phyloP scores from a whole-genome alignment of 2,888 invertebrate genomes.

The Clitarchus hookeri region DNA sequence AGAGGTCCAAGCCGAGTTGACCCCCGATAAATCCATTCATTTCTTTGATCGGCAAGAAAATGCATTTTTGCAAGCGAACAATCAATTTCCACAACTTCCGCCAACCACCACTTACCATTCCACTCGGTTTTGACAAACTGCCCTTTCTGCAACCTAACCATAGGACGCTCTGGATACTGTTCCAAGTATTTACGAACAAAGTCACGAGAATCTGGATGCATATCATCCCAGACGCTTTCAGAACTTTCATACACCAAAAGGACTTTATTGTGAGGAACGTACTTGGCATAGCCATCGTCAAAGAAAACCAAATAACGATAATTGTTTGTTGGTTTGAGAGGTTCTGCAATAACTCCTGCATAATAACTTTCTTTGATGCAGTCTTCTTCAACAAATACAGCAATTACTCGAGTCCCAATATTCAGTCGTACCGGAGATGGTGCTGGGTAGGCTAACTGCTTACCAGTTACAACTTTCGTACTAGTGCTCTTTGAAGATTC shows the following conservation, averaged over 20 bases:
- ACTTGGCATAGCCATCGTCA: slow-evolving; percentile 91
- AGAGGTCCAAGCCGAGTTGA: slow-evolving; percentile 76
- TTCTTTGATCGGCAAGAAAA: slow-evolving; percentile 74
- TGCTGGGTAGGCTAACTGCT: slow-evolving; percentile 72
- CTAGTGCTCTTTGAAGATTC: slow-evolving; percentile 39
- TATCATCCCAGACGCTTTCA: slow-evolving; percentile 84
- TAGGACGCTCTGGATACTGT: slow-evolving; percentile 82
- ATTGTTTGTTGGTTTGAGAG: slow-evolving; percentile 74
- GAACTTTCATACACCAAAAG: slow-evolving; percentile 72
- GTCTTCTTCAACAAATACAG: slow-evolving; percentile 71
- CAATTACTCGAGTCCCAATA: slow-evolving; percentile 85
- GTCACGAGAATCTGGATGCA: slow-evolving; percentile 76
- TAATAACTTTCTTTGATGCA: slow-evolving; percentile 59
- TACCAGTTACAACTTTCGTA: slow-evolving; percentile 65
- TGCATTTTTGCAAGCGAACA: slow-evolving; percentile 85
- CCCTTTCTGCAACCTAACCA: slow-evolving; percentile 81
- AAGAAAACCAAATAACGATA: slow-evolving; percentile 90
- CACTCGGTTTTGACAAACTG: slow-evolving; percentile 86
- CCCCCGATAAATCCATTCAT: slow-evolving; percentile 95
- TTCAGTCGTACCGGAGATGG: slow-evolving; percentile 70
- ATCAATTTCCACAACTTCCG: slow-evolving; percentile 80
- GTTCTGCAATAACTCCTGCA: slow-evolving; percentile 82
- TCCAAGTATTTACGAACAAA: slow-evolving; percentile 85
- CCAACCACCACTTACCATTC: slow-evolving; percentile 83
- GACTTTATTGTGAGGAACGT: slow-evolving; percentile 72